These are phyloP conservation scores for Neosilurus mollespiculum DNA, from an alignment of 2,797 vertebrate species.

Conservation along the genomic window DNA sequence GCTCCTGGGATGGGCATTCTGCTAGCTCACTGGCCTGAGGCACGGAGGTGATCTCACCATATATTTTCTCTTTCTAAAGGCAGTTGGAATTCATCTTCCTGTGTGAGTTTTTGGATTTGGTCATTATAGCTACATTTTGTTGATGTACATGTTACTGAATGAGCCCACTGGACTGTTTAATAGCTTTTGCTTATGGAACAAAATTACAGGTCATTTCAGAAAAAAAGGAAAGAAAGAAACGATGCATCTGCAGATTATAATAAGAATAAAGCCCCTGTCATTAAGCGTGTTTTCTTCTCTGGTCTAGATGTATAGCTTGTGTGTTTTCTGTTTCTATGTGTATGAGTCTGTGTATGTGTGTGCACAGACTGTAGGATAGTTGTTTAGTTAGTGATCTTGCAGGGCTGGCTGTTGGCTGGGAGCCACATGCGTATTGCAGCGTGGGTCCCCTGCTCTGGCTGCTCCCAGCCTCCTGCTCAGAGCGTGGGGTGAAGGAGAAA, in stretches of 20 bases:
- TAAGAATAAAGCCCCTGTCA: slow-evolving; percentile 6
- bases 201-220: slow-evolving; percentile 18
- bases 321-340: slow-evolving; percentile 31
- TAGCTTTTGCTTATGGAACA: slow-evolving; percentile 25
- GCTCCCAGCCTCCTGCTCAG: slow-evolving; percentile 62
- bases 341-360: slow-evolving; percentile 44
- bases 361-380: slow-evolving; percentile 8
- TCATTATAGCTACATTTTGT: slow-evolving; percentile 33
- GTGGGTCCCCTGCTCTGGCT: slow-evolving; percentile 50
- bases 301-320: neutral
- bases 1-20: slow-evolving; percentile 67
- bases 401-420: slow-evolving; percentile 87
- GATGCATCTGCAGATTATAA: neutral
- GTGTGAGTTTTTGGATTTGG: slow-evolving; percentile 14
- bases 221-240: neutral
- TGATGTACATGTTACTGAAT: slow-evolving; percentile 28
- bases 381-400: slow-evolving; percentile 70
- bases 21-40: slow-evolving; percentile 57
- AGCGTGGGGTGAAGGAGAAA: slow-evolving; percentile 99
- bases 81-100: slow-evolving; percentile 14
- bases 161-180: slow-evolving; percentile 40
- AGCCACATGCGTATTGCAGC: slow-evolving; percentile 81
- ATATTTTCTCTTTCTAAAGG: slow-evolving; percentile 37
- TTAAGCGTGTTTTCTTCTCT: slow-evolving; percentile 5
- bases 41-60: slow-evolving; percentile 64